Evolutionary conservation across 2,113 vertebrate species (phyloP).

Genomic region (Phalacrocorax pelagicus): DNA sequence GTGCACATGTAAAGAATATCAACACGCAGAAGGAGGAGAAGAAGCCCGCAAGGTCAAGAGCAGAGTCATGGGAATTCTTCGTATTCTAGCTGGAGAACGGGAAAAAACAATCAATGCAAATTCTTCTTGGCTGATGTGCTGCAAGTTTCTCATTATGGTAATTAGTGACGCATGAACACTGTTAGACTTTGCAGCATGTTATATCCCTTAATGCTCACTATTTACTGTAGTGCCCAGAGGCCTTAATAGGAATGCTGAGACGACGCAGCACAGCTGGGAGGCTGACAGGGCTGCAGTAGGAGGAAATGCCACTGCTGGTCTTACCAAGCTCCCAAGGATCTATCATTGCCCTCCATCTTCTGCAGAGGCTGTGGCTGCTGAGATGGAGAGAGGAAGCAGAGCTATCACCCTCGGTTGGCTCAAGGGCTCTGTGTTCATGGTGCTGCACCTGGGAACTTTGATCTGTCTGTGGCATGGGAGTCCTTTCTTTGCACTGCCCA

Average conservation of each 20-base stretch:
- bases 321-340: not conserved
- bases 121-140: conserved; percentile 9
- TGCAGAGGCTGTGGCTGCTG: not conserved
- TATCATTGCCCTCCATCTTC: not conserved
- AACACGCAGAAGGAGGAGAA: not conserved
- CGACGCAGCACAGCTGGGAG: not conserved
- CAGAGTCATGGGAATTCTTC: conserved; percentile 3
- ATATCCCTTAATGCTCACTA: conserved; percentile 27
- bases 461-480: not conserved
- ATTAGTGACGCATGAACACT: conserved; percentile 42
- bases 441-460: not conserved
- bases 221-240: not conserved
- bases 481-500: not conserved
- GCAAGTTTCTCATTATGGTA: conserved; percentile 43
- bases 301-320: not conserved
- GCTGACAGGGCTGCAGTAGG: not conserved
- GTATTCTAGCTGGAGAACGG: not conserved
- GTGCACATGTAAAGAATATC: not conserved
- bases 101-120: conserved; percentile 15
- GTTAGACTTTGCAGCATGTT: conserved; percentile 20
- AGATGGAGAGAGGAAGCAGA: not conserved
- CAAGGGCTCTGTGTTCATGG: not conserved
- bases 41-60: not conserved
- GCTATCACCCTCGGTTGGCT: not conserved
- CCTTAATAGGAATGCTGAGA: not conserved